Evolutionary conservation across 2,888 invertebrate species (phyloP), one percentile per base, ranked within the genome.

Genomic region (Idaea aversata): DNA sequence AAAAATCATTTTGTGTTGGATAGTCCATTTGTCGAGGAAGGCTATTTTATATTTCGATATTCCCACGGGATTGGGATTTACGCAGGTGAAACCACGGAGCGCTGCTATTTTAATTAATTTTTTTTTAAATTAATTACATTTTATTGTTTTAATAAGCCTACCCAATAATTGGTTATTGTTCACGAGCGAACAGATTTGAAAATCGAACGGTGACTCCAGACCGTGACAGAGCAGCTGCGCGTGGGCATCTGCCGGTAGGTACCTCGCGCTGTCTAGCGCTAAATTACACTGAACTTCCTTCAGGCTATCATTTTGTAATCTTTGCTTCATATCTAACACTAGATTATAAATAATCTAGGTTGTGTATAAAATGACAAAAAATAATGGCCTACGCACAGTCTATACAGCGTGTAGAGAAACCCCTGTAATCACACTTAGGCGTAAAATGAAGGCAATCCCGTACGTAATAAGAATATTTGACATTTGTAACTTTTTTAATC

Each of bases 171-270:
- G 64, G 75, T 68, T 63, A 74, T 72, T 75, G 76, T 76, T 81
- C 75, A 80, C 74, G 73, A 77, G 66, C 78, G 74, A 73, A 62
- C 71, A 67, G 70, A 73, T 77, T 47, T 70, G 61, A 66, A 34
- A 59, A 68, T 69, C 67, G 71, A 67, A 64, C 69, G 59, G 70
- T 65, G 71, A 58, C 80, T 77, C 71, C 75, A 77, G 73, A 75
- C 77, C 88, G 85, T 87, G 82, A 85, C 86, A 35, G n/a, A 69
- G 64, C 89, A 88, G 88, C 89, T 90, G 90, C 86, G 76, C 76
- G 36, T 38, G 68, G 73, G 81, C 89, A 90, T 88, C 91, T 90
- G 89, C 84, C 83, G 83, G 81, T 78, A 47, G 38, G 10, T 47
- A 47, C 47, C 47, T 47, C 10, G 10, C 10, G 47, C 47, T 7